A percentile compares a stretch with the other conserved stretches of the same genome.
Conservation (phyloP, 64 coral and sea anemone genomes). For the Astreopora myriophthalma region DNA sequence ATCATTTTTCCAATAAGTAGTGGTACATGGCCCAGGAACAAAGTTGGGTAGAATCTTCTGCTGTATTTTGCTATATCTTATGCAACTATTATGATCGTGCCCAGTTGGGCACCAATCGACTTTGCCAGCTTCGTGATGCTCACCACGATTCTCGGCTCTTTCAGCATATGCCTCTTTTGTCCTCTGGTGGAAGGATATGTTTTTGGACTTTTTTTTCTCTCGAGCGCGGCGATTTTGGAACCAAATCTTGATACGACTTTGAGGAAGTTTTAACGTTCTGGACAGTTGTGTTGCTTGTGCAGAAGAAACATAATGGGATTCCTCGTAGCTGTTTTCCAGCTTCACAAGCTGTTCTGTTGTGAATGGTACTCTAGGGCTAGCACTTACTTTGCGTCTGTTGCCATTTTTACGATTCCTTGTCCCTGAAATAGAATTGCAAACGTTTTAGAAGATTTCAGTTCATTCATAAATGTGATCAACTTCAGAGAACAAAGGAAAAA, state of each 20-base stretch:
- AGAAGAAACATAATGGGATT: neutral
- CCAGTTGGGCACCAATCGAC: neutral
- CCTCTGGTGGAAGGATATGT: neutral
- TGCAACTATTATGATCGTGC: too few species aligned
- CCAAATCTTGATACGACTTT: slow-evolving; percentile 46
- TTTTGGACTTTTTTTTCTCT: slow-evolving; percentile 15
- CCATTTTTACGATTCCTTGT: slow-evolving; percentile 17
- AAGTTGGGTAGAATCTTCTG: neutral
- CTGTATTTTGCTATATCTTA: neutral
- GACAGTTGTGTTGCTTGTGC: neutral
- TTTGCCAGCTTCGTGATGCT: neutral
- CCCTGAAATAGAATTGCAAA: slow-evolving; percentile 14
- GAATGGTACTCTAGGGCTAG: slow-evolving; percentile 9
- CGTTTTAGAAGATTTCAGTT: neutral
- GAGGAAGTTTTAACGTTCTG: neutral
- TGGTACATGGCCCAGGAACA: too few species aligned
- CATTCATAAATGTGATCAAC: neutral
- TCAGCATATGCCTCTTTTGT: neutral
- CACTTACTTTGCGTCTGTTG: slow-evolving; percentile 5
- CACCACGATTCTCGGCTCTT: neutral
- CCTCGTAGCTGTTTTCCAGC: slow-evolving; percentile 14
- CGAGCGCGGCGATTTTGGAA: slow-evolving; percentile 28
- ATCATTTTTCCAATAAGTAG: neutral
- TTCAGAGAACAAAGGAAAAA: neutral
- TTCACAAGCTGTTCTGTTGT: slow-evolving; percentile 14